These are phyloP conservation scores for Sebastes baramenuke DNA, from an alignment of 2,797 vertebrate species.

Conservation along the genomic window DNA sequence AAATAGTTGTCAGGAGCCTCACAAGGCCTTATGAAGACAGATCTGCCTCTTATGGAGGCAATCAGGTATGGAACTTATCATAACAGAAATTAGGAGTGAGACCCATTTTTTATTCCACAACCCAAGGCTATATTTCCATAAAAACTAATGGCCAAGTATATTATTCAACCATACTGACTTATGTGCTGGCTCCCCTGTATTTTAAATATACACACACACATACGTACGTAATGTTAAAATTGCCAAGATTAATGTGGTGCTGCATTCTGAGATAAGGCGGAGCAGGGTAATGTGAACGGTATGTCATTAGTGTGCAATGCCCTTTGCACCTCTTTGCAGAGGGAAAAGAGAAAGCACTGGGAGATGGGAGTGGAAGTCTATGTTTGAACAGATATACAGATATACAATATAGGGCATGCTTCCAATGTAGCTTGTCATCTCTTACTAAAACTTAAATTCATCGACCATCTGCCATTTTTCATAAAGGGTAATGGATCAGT, in stretches of 20 bases:
- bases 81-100: constrained; percentile 85
- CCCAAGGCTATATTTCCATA: constrained; percentile 83
- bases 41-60: constrained; percentile 80
- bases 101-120: constrained; percentile 80
- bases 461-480: constrained; percentile 7
- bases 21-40: constrained; percentile 80
- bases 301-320: constrained; percentile 63
- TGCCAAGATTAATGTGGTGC: constrained; percentile 76
- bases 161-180: constrained; percentile 80
- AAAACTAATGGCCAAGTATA: constrained; percentile 82
- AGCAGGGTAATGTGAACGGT: constrained; percentile 64
- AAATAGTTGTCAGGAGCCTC: constrained; percentile 81
- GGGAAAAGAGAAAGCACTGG: constrained; percentile 24
- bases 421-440: neutral
- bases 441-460: neutral
- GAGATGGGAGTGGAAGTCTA: neutral
- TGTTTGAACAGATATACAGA: constrained; percentile 21
- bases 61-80: constrained; percentile 85
- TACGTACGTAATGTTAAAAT: constrained; percentile 59
- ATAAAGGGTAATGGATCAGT: neutral
- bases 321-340: constrained; percentile 50
- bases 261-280: constrained; percentile 73
- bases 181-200: constrained; percentile 70
- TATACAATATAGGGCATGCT: neutral
- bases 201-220: constrained; percentile 62